These are phyloP conservation scores for Lamprologus ornatipinnis DNA, from an alignment of 2,113 vertebrate genomes.

Conservation along the genomic window DNA sequence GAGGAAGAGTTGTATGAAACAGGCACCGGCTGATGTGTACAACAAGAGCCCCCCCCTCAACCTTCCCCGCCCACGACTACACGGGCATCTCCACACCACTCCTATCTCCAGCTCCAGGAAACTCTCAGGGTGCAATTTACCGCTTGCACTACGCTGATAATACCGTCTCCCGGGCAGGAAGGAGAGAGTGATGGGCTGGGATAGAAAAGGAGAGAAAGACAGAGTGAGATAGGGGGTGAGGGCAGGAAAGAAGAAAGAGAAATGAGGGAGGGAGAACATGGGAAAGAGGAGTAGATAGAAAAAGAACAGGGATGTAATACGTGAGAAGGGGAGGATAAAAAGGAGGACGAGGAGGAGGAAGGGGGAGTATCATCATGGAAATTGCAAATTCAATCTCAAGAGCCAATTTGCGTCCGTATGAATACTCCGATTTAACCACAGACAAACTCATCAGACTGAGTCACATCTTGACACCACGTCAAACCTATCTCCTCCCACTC, in stretches of 20 bases:
- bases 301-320: neutral
- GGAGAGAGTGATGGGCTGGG: constrained; percentile 40
- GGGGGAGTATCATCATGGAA: constrained; percentile 11
- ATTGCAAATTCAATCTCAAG: constrained; percentile 33
- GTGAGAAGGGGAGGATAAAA: neutral
- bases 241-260: neutral
- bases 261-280: constrained; percentile 4
- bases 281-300: neutral
- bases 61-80: constrained; percentile 10
- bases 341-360: neutral
- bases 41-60: constrained; percentile 66
- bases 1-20: constrained; percentile 48
- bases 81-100: constrained; percentile 19
- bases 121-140: constrained; percentile 64
- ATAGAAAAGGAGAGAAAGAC: constrained; percentile 23
- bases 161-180: constrained; percentile 36
- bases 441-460: neutral
- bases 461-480: neutral
- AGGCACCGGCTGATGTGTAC: constrained; percentile 63
- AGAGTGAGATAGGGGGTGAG: neutral
- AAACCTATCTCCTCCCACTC: neutral
- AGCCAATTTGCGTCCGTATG: constrained; percentile 9
- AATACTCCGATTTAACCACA: constrained; percentile 13
- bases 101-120: constrained; percentile 74
- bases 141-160: constrained; percentile 54